phyloP scores from a whole-genome alignment of 2,888 invertebrate genomes.

The Idaea dimidiata region DNA sequence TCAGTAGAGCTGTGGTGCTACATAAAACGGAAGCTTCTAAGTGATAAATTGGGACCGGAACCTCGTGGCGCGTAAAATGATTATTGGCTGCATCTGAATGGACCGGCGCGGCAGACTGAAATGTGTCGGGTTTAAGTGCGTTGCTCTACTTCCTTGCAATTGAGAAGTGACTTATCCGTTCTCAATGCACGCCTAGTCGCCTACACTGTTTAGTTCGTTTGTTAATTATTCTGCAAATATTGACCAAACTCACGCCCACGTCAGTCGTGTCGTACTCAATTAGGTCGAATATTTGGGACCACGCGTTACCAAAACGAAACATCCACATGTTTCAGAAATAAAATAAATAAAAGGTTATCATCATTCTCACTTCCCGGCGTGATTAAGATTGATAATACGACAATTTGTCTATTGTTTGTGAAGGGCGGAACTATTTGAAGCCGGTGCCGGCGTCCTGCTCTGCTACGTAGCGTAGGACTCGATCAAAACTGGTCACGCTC shows the following conservation, averaged over 20 bases:
- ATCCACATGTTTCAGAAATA: not conserved
- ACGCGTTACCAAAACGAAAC: not conserved
- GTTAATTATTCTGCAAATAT: not conserved
- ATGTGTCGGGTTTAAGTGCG: conserved; percentile 56
- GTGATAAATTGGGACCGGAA: conserved; percentile 79
- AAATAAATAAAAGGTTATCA: not conserved
- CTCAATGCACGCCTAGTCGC: not conserved
- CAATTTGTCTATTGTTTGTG: conserved; percentile 23
- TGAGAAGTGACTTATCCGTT: conserved; percentile 15
- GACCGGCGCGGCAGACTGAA: conserved; percentile 35
- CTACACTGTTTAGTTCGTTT: conserved; percentile 1
- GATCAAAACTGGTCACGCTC: conserved; percentile 36
- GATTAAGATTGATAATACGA: conserved; percentile 24
- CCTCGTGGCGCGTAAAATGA: conserved; percentile 71
- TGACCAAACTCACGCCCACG: conserved; percentile 1
- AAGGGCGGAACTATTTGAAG: conserved; percentile 26
- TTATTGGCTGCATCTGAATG: conserved; percentile 60
- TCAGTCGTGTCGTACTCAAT: not conserved
- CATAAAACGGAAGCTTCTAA: conserved; percentile 74
- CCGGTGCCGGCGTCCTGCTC: conserved; percentile 13
- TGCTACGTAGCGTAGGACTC: conserved; percentile 19
- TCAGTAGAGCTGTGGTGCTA: conserved; percentile 42
- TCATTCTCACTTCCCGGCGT: conserved; percentile 13
- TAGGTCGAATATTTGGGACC: not conserved
- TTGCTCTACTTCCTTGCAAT: conserved; percentile 57